Base-by-base conservation (phyloP, 2,797 vertebrate genomes). In the Labroides dimidiatus region DNA sequence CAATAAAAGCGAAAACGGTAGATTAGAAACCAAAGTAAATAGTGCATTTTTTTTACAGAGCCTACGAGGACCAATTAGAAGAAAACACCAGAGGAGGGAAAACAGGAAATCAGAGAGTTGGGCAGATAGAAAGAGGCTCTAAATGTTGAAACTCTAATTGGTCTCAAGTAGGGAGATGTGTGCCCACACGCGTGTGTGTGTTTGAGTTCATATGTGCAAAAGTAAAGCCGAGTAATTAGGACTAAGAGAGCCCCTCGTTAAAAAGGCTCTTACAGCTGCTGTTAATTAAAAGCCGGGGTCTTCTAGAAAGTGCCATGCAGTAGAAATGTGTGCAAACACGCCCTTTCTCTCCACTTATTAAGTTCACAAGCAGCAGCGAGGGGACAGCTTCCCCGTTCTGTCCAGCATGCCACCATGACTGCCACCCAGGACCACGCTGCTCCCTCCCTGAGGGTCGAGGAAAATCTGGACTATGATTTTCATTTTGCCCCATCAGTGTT, bases 111-210 rank as follows among this genome's bases (percentile, higher is more conserved):
- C 56, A 17, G 60, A 61, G 63, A 72, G 65, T 59, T 24, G 1
- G 60, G 39, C 33, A 41, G 63, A 69, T 15, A 66, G 82, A 72
- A 64, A 69, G 23, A 62, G 24, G 44, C 54, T 52, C 59, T 78
- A 81, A 87, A 81, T 82, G 76, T 65, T 76, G 64, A 83, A 77
- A 74, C 78, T 60, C 62, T 88, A 90, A 90, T 91, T 88, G 86
- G 89, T 72, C 63, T 80, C 77, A 87, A 81, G 83, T 54, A 62
- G 52, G 66, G 68, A 63, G 65, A 67, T 69, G 68, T 84, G 79
- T 62, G 67, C 37, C 4, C 12, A 4, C 20, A 13, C 56, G 70
- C 17, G 11, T 62, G 44, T 72, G 68, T 59, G 59, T 39, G 61
- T 45, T 45, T 36, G 39, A 50, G 75, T 39, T 72, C 81, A 74